Evolutionary conservation across 1,140 invertebrate species (phyloP), one percentile per base, ranked within the genome.

Genomic region (Cydia splendana): DNA sequence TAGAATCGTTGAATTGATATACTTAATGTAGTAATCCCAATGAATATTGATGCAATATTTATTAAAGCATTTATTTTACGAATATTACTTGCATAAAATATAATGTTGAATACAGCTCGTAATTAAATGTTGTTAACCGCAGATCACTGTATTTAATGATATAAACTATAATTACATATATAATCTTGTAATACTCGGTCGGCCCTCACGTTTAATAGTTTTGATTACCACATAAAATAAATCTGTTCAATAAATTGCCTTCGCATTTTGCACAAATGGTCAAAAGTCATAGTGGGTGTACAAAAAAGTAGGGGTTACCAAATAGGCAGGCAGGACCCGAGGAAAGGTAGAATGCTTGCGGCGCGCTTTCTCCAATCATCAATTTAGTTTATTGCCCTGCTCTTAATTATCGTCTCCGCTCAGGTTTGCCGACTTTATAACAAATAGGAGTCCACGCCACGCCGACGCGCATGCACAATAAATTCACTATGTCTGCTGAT

Each of bases 401-500:
- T 71, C 67, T 71, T 71, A 71, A 77, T 67, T 65, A 73, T 77
- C 67, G 30, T 76, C 65, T 76, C 65, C 53, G 75, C 75, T 76
- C 45, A 76, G 62, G 65, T 76, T 76, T 67, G 75, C 75, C n/a
- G 30, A 67, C 30, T 75, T 62, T 42, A 38, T 75, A 75, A 75
- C 28, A 5, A 65, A 42, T 75, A 30, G 12, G 24, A 73, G 13
- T 67, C 15, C 67, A 75, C 74, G n/a, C 57, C n/a, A 76, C 77
- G 57, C 74, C 18, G 67, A 76, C 53, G 38, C 79, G 83, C 83
- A 85, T 85, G 83, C 76, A 74, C 73, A 45, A 81, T 53, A 62
- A 78, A 73, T 75, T 81, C 79, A 83, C 80, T 85, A 75, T 79
- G 76, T 84, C 67, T 71, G 67, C 67, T 83, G 84, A 79, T 81